Conservation (phyloP, 1,140 invertebrate species). For the Drosophila funebris region DNA sequence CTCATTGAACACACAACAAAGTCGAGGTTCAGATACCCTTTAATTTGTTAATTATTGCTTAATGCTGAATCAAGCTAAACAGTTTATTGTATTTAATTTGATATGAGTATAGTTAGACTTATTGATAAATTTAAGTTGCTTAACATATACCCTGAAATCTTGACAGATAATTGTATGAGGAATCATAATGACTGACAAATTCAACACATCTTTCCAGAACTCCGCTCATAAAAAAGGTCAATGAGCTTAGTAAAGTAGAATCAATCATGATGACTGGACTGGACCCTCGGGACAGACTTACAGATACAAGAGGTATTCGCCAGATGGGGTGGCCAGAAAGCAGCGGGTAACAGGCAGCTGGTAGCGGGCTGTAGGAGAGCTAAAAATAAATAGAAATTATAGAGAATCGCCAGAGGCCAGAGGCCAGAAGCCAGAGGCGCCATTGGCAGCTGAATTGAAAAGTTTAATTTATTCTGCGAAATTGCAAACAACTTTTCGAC, state of each 20-base stretch:
- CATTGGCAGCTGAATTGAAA: conserved; percentile 14
- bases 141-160: no score
- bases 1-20: not conserved
- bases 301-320: conserved; percentile 10
- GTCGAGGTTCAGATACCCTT: conserved; percentile 11
- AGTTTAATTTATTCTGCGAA: conserved; percentile 41
- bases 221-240: conserved; percentile 51
- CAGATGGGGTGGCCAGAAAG: no score
- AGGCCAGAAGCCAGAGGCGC: no score
- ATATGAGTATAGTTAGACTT: no score
- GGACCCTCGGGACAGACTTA: conserved; percentile 47
- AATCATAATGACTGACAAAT: not conserved
- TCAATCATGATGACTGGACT: conserved; percentile 30
- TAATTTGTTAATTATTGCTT: not conserved
- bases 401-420: conserved; percentile 13
- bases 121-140: no score
- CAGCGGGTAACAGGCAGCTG: not conserved
- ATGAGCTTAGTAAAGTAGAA: conserved; percentile 50
- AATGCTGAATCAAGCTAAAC: not conserved
- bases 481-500: conserved; percentile 26
- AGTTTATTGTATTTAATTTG: not conserved
- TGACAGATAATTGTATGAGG: no score
- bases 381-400: conserved; percentile 70
- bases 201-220: not conserved
- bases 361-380: conserved; percentile 8